Conservation (phyloP, 2,113 vertebrate genomes). For the Phocoena sinus region DNA sequence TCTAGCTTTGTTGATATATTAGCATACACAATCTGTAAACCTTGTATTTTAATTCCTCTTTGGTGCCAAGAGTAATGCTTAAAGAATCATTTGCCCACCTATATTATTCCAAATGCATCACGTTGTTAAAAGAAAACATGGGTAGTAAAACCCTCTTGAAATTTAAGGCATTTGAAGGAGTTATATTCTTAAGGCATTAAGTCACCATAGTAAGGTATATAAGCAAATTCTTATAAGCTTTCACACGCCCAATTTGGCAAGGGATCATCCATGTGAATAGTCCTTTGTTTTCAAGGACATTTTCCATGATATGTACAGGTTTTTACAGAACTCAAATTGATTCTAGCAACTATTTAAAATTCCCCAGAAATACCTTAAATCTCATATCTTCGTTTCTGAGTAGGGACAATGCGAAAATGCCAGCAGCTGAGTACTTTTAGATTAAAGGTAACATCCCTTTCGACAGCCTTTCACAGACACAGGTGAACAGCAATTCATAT, state of each 20-base stretch:
- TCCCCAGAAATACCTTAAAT: conserved; percentile 76
- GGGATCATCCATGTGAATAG: conserved; percentile 68
- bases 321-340: conserved; percentile 73
- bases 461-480: conserved; percentile 43
- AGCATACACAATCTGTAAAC: conserved; percentile 55
- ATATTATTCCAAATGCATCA: conserved; percentile 64
- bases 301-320: conserved; percentile 71
- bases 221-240: conserved; percentile 72
- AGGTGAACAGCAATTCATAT: conserved; percentile 31
- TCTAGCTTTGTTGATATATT: conserved; percentile 53
- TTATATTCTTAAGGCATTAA: conserved; percentile 79
- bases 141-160: conserved; percentile 77
- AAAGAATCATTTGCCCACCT: conserved; percentile 70
- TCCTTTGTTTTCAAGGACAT: conserved; percentile 74
- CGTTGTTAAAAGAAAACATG: conserved; percentile 74
- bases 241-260: conserved; percentile 65
- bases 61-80: conserved; percentile 65
- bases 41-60: conserved; percentile 75
- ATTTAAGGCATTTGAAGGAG: conserved; percentile 76
- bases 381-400: conserved; percentile 49
- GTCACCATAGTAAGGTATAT: conserved; percentile 67
- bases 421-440: conserved; percentile 51
- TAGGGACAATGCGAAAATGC: conserved; percentile 47
- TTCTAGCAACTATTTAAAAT: conserved; percentile 78
- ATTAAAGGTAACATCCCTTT: conserved; percentile 27